Conservation (phyloP, 2,113 vertebrate species). For the human region GRCh38 chr11:34945501-34946000, state of each 20-base stretch:
- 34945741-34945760: neutral
- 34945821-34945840: neutral
- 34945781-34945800: neutral
- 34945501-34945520: constrained; percentile 43
- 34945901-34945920: neutral
- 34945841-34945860: neutral
- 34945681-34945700: neutral
- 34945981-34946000: neutral
- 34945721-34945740: neutral
- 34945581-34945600: constrained; percentile 48
- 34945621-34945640: neutral
- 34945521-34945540: constrained; percentile 29
- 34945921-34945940: neutral
- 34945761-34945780: neutral
- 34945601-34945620: constrained; percentile 24
- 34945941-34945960: neutral
- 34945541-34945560: constrained; percentile 3
- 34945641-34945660: constrained; percentile 18
- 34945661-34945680: neutral
- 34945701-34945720: neutral
- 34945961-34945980: neutral
- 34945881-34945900: neutral
- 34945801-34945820: neutral
- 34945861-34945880: neutral
- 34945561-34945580: constrained; percentile 39